Conservation (phyloP, 2,888 invertebrate genomes). For the Sericinus montela region DNA sequence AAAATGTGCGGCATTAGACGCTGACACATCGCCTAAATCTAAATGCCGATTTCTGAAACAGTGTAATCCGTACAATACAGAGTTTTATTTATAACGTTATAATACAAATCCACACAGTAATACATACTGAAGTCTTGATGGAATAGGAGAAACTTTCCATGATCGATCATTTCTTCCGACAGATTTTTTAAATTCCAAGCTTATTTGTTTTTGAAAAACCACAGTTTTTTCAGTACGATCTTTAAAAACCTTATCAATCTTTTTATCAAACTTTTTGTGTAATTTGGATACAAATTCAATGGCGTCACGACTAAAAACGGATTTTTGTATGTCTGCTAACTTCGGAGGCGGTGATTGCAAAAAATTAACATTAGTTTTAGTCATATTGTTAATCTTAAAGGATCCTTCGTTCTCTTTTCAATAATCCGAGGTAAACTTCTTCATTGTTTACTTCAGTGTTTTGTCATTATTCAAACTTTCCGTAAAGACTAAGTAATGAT, state of each 20-base stretch:
- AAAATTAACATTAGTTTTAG: slow-evolving; percentile 49
- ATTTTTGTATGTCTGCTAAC: slow-evolving; percentile 73
- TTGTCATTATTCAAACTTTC: no score
- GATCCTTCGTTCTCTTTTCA: no score
- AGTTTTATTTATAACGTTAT: no score
- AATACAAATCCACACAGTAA: background rate
- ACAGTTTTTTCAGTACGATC: slow-evolving; percentile 55
- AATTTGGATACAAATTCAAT: slow-evolving; percentile 77
- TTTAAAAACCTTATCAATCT: slow-evolving; percentile 67
- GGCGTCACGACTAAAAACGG: slow-evolving; percentile 77
- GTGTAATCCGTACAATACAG: background rate
- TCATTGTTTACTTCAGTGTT: no score
- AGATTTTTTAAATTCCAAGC: slow-evolving; percentile 63
- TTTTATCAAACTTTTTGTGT: slow-evolving; percentile 65
- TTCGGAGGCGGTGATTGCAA: slow-evolving; percentile 74
- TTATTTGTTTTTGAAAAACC: slow-evolving; percentile 37
- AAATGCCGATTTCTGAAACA: slow-evolving; percentile 75
- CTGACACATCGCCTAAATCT: slow-evolving; percentile 83
- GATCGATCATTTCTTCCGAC: slow-evolving; percentile 54
- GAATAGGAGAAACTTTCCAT: slow-evolving; percentile 81
- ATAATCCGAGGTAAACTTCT: no score
- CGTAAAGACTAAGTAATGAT: no score
- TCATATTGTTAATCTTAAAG: no score
- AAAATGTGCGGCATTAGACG: slow-evolving; percentile 79
- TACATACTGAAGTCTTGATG: slow-evolving; percentile 72